A percentile compares a stretch with the other conserved stretches of the same genome.
phyloP scores from a whole-genome alignment of 2,797 vertebrate genomes.

The Myotis myotis region DNA sequence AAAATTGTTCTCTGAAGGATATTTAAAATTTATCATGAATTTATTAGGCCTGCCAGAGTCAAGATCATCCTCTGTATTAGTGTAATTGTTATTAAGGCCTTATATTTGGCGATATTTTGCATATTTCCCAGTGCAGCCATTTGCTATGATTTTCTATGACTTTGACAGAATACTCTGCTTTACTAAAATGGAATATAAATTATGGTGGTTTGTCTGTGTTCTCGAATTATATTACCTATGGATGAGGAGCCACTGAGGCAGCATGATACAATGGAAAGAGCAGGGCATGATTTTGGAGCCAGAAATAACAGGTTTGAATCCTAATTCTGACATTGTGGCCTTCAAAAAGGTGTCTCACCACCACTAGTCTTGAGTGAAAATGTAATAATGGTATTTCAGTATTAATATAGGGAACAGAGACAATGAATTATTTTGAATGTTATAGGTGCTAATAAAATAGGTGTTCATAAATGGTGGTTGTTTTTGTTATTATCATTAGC shows the following conservation, averaged over 20 bases:
- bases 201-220: slow-evolving; percentile 30
- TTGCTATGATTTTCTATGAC: not conserved
- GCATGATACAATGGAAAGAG: not conserved
- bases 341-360: slow-evolving; percentile 28
- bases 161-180: slow-evolving; percentile 6
- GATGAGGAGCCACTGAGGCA: not conserved
- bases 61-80: slow-evolving; percentile 27
- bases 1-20: not conserved
- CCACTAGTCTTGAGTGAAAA: not conserved
- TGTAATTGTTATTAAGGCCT: slow-evolving; percentile 27
- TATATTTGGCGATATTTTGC: not conserved
- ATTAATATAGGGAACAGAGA: not conserved
- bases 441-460: slow-evolving; percentile 41
- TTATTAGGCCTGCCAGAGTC: not conserved
- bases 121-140: not conserved
- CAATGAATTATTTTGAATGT: slow-evolving; percentile 22
- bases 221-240: not conserved
- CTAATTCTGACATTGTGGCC: not conserved
- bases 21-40: slow-evolving; percentile 42
- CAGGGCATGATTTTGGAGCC: not conserved
- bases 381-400: slow-evolving; percentile 35
- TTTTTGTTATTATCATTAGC: slow-evolving; percentile 19
- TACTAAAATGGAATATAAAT: slow-evolving; percentile 1
- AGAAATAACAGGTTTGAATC: slow-evolving; percentile 22
- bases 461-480: slow-evolving; percentile 41